phyloP scores from a whole-genome alignment of 2,113 vertebrate genomes.

The Lamprotornis superbus region DNA sequence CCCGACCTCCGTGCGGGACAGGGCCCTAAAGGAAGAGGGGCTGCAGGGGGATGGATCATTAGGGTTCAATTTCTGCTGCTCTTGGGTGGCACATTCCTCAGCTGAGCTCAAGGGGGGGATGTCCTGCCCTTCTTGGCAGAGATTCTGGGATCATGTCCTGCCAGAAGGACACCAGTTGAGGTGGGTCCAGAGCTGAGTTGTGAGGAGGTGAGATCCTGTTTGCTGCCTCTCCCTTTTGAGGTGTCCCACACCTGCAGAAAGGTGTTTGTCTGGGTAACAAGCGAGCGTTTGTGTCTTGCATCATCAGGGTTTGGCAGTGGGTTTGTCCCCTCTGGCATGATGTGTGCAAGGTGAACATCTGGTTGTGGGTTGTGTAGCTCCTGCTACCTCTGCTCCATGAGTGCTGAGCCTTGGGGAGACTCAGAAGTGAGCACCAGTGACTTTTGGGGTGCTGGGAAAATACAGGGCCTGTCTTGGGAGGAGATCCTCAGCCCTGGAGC shows the following conservation, averaged over 20 bases:
- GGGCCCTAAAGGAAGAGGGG: neutral
- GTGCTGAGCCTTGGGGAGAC: neutral
- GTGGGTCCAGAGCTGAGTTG: neutral
- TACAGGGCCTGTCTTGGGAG: accelerated
- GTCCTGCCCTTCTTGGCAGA: neutral
- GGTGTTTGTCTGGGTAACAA: neutral
- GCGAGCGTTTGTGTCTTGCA: neutral
- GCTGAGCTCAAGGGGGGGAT: neutral
- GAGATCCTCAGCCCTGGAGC: neutral
- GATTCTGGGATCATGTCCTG: neutral
- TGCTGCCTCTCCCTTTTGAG: neutral
- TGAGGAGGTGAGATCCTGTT: neutral
- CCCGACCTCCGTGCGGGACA: too few species aligned
- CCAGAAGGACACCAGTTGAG: neutral
- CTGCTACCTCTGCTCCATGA: neutral
- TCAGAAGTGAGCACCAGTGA: neutral
- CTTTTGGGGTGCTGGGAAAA: neutral
- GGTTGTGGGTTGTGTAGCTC: neutral
- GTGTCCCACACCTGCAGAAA: neutral
- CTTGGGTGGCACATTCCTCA: neutral
- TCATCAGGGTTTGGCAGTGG: accelerated
- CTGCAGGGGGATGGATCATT: accelerated
- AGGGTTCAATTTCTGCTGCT: neutral
- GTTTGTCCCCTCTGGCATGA: neutral
- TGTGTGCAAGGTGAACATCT: neutral